Evolutionary conservation across 2,888 invertebrate species (phyloP), one percentile per base, ranked within the genome.

Genomic region (Zhuqinia jingwanae): DNA sequence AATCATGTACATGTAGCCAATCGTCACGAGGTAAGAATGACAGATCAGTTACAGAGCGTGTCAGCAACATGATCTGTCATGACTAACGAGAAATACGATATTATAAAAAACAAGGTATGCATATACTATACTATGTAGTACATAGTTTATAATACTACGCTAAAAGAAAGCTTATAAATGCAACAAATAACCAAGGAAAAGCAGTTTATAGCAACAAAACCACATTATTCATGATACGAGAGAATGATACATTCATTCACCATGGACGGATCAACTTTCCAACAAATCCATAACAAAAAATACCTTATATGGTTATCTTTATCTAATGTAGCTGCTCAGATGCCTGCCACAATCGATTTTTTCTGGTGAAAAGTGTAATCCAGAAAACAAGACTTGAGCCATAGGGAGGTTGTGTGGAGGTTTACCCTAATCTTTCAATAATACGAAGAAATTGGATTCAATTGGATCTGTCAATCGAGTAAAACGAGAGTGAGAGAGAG

Each of bases 401-500:
- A 80, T 77, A 27, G 82, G 87, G 87, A 36, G 8, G 36, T 36
- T 36, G 5, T 36, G 5, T 36, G 36, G 36, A 86, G 85, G 83
- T 88, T 87, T 82, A 87, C 82, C 87, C 87, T 89, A 88, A 89
- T 88, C 88, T 88, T 85, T 85, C 88, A 89, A 88, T 89, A 89
- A 85, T 89, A 87, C 89, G 68, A 60, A 78, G 88, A 88, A 89
- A 89, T 89, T 89, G 89, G 89, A 89, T 88, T 89, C 89, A 89
- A 89, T 89, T 89, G 89, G 88, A 89, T 89, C 89, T 87, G 89
- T 89, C 89, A 89, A 89, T 89, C 89, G 89, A 87, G 75, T 87
- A 79, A 79, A 87, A 53, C 84, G 78, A 88, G n/a, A n/a, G n/a
- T n/a, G n/a, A n/a, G n/a, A n/a, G n/a, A n/a, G n/a, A n/a, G n/a